Evolutionary conservation across 1,140 invertebrate species (phyloP).

Genomic region (Drosophila lacteicornis): DNA sequence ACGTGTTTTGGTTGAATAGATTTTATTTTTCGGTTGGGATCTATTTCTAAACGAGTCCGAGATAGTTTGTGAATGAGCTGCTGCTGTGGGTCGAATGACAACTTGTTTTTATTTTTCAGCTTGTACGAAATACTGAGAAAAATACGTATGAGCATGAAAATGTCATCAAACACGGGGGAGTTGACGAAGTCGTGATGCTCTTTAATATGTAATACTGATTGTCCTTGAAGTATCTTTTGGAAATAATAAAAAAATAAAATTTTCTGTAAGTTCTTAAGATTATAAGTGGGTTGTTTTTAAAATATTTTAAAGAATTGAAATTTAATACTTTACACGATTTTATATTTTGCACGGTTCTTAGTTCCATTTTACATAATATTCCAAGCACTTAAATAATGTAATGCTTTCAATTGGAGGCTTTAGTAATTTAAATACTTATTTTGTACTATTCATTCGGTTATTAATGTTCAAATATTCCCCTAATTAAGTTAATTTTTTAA

Average conservation of each 20-base stretch:
- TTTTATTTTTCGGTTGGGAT: slow-evolving; percentile 25
- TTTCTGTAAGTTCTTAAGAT: not conserved
- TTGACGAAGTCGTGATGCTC: not conserved
- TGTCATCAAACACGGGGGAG: not conserved
- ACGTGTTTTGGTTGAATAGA: slow-evolving; percentile 24
- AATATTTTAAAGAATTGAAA: too few relatives aligned
- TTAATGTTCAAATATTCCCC: too few relatives aligned
- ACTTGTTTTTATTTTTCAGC: slow-evolving; percentile 37
- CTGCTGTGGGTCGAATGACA: slow-evolving; percentile 27
- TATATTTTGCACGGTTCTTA: too few relatives aligned
- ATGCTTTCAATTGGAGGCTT: too few relatives aligned
- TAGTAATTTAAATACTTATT: too few relatives aligned
- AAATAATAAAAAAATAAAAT: too few relatives aligned
- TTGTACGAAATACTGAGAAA: slow-evolving; percentile 12
- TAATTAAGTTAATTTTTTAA: too few relatives aligned
- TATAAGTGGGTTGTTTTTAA: too few relatives aligned
- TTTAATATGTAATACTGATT: not conserved
- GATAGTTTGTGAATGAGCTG: slow-evolving; percentile 65
- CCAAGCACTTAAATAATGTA: too few relatives aligned
- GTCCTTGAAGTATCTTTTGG: not conserved
- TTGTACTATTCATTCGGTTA: too few relatives aligned
- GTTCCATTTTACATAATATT: too few relatives aligned
- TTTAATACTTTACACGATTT: too few relatives aligned
- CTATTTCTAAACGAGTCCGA: slow-evolving; percentile 62
- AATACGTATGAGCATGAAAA: slow-evolving; percentile 15